These are phyloP conservation scores for Chrysemys picta DNA, from an alignment of 2,113 vertebrate species.

Conservation along the genomic window DNA sequence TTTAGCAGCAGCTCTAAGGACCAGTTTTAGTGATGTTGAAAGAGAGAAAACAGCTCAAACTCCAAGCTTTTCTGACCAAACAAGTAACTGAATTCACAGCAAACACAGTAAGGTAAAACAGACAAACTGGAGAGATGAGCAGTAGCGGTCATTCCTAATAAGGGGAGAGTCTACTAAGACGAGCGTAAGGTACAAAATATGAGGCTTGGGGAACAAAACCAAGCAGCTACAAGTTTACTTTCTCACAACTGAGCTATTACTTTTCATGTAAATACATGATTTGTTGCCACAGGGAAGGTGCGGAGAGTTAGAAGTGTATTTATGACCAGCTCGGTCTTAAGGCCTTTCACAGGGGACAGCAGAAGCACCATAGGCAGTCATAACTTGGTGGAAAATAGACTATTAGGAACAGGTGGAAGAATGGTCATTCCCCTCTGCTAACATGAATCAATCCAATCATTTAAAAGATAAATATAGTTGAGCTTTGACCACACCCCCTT, in stretches of 20 bases:
- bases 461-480: no score
- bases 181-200: neutral
- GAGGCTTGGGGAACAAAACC: neutral
- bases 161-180: neutral
- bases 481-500: neutral
- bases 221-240: neutral
- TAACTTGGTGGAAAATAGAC: neutral
- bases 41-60: neutral
- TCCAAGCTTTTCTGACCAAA: neutral
- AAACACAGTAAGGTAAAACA: neutral
- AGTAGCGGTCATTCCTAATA: neutral
- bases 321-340: neutral
- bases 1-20: neutral
- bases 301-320: neutral
- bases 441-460: no score
- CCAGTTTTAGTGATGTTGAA: neutral
- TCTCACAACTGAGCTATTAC: neutral
- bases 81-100: neutral
- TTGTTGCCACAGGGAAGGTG: neutral
- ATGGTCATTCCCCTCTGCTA: no score
- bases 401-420: neutral
- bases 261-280: neutral
- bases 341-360: neutral
- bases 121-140: neutral
- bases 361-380: neutral